These are phyloP conservation scores for Dreissena rostriformis DNA, from an alignment of 1,140 invertebrate species.

Conservation along the genomic window DNA sequence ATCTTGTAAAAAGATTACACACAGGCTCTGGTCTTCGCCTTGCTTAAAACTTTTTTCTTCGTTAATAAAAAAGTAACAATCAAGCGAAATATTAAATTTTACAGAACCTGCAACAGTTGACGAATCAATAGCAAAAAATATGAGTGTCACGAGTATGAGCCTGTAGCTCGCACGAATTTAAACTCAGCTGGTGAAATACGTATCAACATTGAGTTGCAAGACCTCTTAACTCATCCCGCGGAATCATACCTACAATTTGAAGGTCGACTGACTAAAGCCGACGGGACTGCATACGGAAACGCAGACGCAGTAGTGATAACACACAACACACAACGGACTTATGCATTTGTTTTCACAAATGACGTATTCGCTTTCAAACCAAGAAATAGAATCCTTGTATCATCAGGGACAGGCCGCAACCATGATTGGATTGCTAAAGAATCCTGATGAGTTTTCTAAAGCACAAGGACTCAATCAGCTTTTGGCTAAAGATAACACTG, in stretches of 20 bases:
- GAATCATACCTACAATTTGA: background rate
- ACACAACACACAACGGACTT: background rate
- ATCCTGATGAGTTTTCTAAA: conserved; percentile 7
- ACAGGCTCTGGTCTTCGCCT: background rate
- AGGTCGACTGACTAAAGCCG: background rate
- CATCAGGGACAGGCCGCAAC: background rate
- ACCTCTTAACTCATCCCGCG: background rate
- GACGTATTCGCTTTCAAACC: background rate
- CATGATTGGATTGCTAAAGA: background rate
- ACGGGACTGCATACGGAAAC: background rate
- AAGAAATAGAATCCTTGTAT: background rate
- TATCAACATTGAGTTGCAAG: background rate
- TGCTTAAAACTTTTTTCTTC: background rate
- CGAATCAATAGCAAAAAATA: background rate
- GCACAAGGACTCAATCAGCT: background rate
- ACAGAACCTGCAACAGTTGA: background rate
- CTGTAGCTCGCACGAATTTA: background rate
- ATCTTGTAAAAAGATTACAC: conserved; percentile 12
- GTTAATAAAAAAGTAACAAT: background rate
- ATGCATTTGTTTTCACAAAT: conserved; percentile 3
- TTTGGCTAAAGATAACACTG: background rate
- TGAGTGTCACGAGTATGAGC: background rate
- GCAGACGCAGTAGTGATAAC: background rate
- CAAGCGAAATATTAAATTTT: conserved; percentile 9
- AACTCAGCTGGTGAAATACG: background rate